Evolutionary conservation across 2,797 vertebrate species (phyloP), one percentile per base, ranked within the genome.

Genomic region (Scyliorhinus canicula): DNA sequence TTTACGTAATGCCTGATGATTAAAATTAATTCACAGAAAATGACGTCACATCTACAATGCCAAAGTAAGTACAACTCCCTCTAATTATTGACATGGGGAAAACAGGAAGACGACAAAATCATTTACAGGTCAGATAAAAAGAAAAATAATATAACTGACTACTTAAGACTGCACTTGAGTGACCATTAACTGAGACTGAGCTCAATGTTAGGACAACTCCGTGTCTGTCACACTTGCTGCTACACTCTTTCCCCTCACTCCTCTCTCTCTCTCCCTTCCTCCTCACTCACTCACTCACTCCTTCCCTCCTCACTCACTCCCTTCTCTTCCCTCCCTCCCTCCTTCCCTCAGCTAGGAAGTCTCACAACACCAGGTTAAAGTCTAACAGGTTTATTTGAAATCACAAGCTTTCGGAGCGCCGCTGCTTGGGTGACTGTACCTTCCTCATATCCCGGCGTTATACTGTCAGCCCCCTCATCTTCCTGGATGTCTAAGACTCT

Each of bases 401-500:
- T n/a, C n/a, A n/a, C n/a, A n/a, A n/a, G n/a, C n/a, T n/a, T n/a
- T n/a, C n/a, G n/a, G n/a, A n/a, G n/a, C n/a, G n/a, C n/a, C n/a
- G n/a, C n/a, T n/a, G n/a, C n/a, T n/a, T n/a, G n/a, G 14, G 11
- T 28, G n/a, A 0, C 24, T 16, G 95, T 96, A 99, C 99, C 98
- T 7, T 98, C 96, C 31, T 97, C 96, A 95, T 97, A 97, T 69
- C 97, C 97, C 71, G 97, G 97, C 24, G 98, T 97, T 95, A 97
- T 96, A 44, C 98, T 96, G 95, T 98, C 98, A 69, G 96, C 97
- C 95, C 98, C 98, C 95, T 98, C 99, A 95, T 99, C 99, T 95
- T 99, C 98, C 97, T 99, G 97, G 95, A 99, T 99, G 96, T 99
- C 99, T 97, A 99, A 96, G 95, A 99, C 99, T 95, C 99, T 97